Evolutionary conservation across 2,888 invertebrate species (phyloP).

Genomic region (Calameuta idolon): DNA sequence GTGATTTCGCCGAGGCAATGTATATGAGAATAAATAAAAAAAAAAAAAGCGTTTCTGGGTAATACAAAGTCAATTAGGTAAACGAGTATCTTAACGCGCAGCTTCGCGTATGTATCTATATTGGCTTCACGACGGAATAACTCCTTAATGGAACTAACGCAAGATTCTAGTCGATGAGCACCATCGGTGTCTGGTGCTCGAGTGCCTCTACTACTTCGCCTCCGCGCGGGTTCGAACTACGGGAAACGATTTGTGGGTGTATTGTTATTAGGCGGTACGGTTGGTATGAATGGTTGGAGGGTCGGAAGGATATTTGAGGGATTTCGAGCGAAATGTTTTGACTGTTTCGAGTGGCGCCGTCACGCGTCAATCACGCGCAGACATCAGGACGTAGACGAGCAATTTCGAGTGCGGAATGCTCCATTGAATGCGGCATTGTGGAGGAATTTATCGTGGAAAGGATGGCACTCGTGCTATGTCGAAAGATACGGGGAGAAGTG

Average conservation of each 20-base stretch:
- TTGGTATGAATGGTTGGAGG: neutral
- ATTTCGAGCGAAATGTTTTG: conserved; percentile 52
- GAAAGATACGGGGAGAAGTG: neutral
- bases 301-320: conserved; percentile 10
- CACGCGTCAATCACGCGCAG: conserved; percentile 58
- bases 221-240: neutral
- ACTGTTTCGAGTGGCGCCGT: conserved; percentile 60
- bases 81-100: neutral
- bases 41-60: neutral
- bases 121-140: neutral
- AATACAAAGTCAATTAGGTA: neutral
- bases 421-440: conserved; percentile 7
- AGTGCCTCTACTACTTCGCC: neutral
- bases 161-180: neutral
- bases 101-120: neutral
- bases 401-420: conserved; percentile 48
- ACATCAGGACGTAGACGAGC: conserved; percentile 51
- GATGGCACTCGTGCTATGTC: neutral
- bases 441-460: conserved; percentile 20
- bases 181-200: neutral
- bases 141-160: neutral
- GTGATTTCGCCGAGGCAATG: neutral
- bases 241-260: neutral
- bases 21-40: neutral
- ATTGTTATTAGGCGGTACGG: neutral